Conservation (phyloP, 2,113 vertebrate genomes). For the Neotoma lepida region DNA sequence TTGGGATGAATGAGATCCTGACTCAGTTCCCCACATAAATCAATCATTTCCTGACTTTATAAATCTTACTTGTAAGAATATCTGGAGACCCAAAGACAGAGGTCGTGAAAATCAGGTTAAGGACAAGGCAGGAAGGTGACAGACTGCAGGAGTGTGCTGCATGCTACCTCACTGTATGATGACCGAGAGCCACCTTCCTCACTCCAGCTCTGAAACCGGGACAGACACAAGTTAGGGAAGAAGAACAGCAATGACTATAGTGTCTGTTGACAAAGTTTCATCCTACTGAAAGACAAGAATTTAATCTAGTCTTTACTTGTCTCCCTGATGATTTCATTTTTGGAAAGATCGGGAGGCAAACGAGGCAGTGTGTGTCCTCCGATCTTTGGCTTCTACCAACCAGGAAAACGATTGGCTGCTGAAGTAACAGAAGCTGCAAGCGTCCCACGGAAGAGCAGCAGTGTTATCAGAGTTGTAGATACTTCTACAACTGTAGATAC, state of each 20-base stretch:
- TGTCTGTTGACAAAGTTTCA: not conserved
- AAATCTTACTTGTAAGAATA: not conserved
- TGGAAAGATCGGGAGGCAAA: not conserved
- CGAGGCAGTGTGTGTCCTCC: not conserved
- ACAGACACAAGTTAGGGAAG: not conserved
- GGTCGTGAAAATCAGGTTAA: not conserved
- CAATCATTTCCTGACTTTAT: conserved; percentile 2
- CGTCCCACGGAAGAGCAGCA: not conserved
- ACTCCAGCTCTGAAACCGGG: not conserved
- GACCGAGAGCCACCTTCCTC: not conserved
- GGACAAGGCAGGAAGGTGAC: not conserved
- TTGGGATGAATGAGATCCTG: not conserved
- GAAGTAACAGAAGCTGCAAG: not conserved
- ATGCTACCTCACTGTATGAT: not conserved
- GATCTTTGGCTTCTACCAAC: conserved; percentile 3
- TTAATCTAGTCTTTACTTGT: not conserved
- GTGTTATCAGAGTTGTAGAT: too few species aligned
- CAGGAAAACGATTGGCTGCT: not conserved
- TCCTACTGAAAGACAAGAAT: conserved; percentile 7
- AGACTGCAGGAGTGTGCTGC: not conserved
- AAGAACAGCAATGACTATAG: not conserved
- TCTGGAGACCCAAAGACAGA: not conserved
- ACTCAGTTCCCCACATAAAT: not conserved
- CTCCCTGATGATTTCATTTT: conserved; percentile 17
- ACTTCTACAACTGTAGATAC: too few species aligned